Base-by-base conservation (phyloP, 2,113 vertebrate species). In the Oncorhynchus gorbuscha region DNA sequence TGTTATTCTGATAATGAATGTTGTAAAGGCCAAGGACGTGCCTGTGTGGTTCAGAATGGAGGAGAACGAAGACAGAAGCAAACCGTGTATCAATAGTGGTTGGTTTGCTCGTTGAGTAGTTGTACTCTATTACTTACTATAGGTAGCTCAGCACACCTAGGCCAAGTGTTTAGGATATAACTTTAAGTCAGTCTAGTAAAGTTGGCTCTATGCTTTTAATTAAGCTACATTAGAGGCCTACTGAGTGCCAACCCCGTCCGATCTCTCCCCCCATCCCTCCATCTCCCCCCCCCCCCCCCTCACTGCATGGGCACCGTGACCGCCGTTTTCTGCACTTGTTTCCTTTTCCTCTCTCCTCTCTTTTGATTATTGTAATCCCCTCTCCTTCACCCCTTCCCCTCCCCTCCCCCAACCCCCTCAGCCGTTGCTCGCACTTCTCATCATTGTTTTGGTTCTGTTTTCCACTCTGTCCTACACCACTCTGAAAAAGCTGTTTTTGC, bases 401-500 rank as follows among this genome's bases (percentile, higher is more conserved):
- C 72, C 30, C 32, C 30, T 32, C 72, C 30, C 32, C 59, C 65
- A 67, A 61, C 51, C 81, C 86, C 83, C 91, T 2, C 94, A 97
- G 95, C 93, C 86, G 76, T 92, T 91, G 85, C 93, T 96, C 91
- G 90, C 95, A 32, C 92, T 94, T 88, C 90, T 94, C 92, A 93
- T 95, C 83, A 85, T 95, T 87, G 92, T 94, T 92, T 94, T 95
- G 88, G 85, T 95, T 93, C 93, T 96, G 86, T 93, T 95, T 92
- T 94, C 93, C 64, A 86, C 94, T 69, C 93, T 97, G 85, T 97
- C 95, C 85, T 94, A 89, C 35, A 80, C 94, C 88, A 93, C 93
- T 81, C 89, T 95, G 93, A 91, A 93, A 89, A 96, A 96, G 90
- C 91, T 97, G 89, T 94, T 96, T 89, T 92, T 97, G 91, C 93